Conservation (phyloP, 2,888 invertebrate genomes). For the Phyllotreta striolata region DNA sequence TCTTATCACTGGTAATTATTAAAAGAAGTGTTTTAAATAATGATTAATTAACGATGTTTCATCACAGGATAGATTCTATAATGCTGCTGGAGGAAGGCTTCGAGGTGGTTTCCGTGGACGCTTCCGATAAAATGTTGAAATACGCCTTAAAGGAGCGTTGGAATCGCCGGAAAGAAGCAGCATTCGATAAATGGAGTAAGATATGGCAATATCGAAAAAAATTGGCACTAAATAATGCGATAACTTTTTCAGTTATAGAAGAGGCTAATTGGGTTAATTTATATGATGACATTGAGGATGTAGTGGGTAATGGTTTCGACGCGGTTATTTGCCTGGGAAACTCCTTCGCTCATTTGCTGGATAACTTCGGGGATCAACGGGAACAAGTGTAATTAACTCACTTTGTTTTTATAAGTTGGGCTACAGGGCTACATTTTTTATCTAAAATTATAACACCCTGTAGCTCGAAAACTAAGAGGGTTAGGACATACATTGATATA, state of each 20-base stretch:
- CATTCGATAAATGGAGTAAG: slow-evolving; percentile 87
- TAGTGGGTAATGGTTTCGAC: slow-evolving; percentile 76
- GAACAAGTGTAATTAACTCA: slow-evolving; percentile 69
- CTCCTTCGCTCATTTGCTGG: slow-evolving; percentile 89
- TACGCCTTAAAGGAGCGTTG: slow-evolving; percentile 86
- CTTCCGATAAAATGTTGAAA: slow-evolving; percentile 93
- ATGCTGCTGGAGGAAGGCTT: slow-evolving; percentile 90
- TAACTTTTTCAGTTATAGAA: slow-evolving; percentile 75
- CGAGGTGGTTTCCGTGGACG: slow-evolving; percentile 85
- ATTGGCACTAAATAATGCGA: slow-evolving; percentile 3
- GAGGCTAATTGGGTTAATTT: slow-evolving; percentile 91
- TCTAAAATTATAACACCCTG: too few relatives aligned
- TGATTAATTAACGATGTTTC: slow-evolving; percentile 11
- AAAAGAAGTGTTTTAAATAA: not conserved
- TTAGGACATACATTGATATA: too few relatives aligned
- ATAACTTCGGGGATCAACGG: slow-evolving; percentile 79
- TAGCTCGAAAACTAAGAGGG: too few relatives aligned
- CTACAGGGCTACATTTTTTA: too few relatives aligned
- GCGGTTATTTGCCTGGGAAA: slow-evolving; percentile 91
- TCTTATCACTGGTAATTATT: too few relatives aligned
- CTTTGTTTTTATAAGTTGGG: too few relatives aligned
- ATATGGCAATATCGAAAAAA: slow-evolving; percentile 23
- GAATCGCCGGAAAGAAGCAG: slow-evolving; percentile 78
- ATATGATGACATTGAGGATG: slow-evolving; percentile 73
- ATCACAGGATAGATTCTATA: slow-evolving; percentile 81